Evolutionary conservation across 2,888 invertebrate genomes (phyloP), one percentile per base, ranked within the genome.

Genomic region (Nomada lathburiana): DNA sequence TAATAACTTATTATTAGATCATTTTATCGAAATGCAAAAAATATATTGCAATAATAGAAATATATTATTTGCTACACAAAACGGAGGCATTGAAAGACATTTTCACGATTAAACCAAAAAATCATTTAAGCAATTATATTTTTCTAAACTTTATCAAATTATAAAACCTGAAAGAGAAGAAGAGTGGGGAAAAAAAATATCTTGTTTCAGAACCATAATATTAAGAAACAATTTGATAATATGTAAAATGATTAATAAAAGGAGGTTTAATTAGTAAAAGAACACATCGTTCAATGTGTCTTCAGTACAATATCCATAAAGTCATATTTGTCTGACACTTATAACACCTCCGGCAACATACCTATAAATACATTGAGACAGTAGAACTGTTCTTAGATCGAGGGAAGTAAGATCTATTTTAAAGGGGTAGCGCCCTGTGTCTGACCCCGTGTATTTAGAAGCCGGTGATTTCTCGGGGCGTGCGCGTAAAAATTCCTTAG

Each of bases 371-470:
- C 62, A 3, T 44, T 73, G 29, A 63, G 70, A 71, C 60, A 76
- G 77, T 76, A 76, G 60, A 69, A 72, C 85, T 75, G 83, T 83
- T 80, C 82, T 77, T 81, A 80, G 82, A 83, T 74, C 64, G 65
- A 75, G 86, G 81, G 76, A 84, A 89, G 81, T 82, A 74, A 70
- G 59, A 79, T 89, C 88, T 88, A 88, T 88, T 88, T 89, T 88
- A 88, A 87, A 79, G 81, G 36, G 86, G 60, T 65, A 68, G 80
- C 67, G 63, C 76, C 67, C 67, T 50, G 63, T 63, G n/a, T 72
- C 69, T 84, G 86, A 87, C 68, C 83, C 74, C 75, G 57, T 72
- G 75, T 77, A 36, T 36, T 36, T 36, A 82, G 69, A 74, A 60
- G 36, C 79, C 83, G 80, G 71, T 23, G 65, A 75, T 80, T 80